Evolutionary conservation across 2,113 vertebrate genomes (phyloP), one percentile per base, ranked within the genome.

Genomic region (Oreotragus oreotragus): DNA sequence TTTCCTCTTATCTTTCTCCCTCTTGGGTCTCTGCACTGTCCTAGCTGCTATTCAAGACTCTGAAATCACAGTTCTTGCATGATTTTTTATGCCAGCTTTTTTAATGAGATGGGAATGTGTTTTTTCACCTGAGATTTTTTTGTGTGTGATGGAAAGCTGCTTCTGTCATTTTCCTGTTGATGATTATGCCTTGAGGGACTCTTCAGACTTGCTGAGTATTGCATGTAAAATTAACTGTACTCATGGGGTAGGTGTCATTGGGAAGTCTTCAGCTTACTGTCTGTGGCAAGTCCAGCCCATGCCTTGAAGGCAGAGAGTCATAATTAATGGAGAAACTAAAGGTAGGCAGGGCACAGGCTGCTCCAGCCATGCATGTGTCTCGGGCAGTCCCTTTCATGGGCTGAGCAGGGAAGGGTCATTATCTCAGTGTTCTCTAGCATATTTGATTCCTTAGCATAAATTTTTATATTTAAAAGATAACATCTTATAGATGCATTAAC

Each of bases 381-480:
- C 27, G 62, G 16, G 10, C 49, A 91, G 57, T 79, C 53, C 51
- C 86, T 97, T 97, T 97, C 93, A 84, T 62, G 80, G 70, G 36
- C 39, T 0, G 3, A 73, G 86, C 76, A 85, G 84, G 39, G 93
- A 95, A 1, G 83, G 36, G 76, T 95, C 97, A 98, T 98, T 98
- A 97, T 90, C 70, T 92, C 62, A 19, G 33, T 91, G 55, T 94
- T 96, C 97, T 91, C 90, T 96, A 73, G 83, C 90, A 96, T 91
- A 97, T 83, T 95, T 96, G 81, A 94, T 96, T 97, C 60, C 79
- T 97, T 97, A 73, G 91, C 84, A 91, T 98, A 87, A 33, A 97
- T 98, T 98, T 92, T 86, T 97, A 94, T 98, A 90, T 76, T 98
- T 98, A 90, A 97, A 94, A 98, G 94, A 64, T 96, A 98, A 95